Evolutionary conservation across 2,888 invertebrate genomes (phyloP), one percentile per base, ranked within the genome.

Genomic region (Eristalis intricaria): DNA sequence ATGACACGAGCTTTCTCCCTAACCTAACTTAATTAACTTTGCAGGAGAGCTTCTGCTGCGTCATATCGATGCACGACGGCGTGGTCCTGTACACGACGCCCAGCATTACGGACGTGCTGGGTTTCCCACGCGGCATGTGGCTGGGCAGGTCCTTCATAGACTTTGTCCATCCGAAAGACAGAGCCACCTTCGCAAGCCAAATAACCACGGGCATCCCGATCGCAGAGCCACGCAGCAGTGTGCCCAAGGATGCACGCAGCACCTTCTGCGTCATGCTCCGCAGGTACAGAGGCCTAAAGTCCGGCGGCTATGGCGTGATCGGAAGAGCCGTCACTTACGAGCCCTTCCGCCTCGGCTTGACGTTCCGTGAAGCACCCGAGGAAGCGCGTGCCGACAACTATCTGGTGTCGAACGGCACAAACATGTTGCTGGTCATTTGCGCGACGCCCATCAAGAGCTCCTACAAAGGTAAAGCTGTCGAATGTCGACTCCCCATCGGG

Each of bases 101-200:
- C 0, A 95, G 95, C 65, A 93, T 97, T 69, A 95, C 95, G 0
- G 92, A 95, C 1, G 94, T 95, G 1, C 94, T 98, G 70, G 97
- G 97, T 1, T 98, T 96, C 91, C 96, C 97, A 0, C 95, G 95
- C 89, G 96, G 97, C 87, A 96, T 97, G 95, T 97, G 97, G 97
- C 93, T 96, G 40, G 97, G 97, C 4, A 94, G 97, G 71, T 96
- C 97, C 0, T 97, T 98, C 90, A 96, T 97, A 76, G 97, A 98
- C 90, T 98, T 97, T 91, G 94, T 98, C 0, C 97, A 98, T 92
- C 96, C 96, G 1, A 96, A 95, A 92, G 96, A 95, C 90, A 90
- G 93, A 94, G 96, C 95, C 73, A 96, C 95, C 0, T 96, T 98
- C 91, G 96, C 96, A 22, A 96, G 95, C 84, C 96, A 96, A 93